Conservation (phyloP, 2,888 invertebrate species). For the Coleophora deauratella region DNA sequence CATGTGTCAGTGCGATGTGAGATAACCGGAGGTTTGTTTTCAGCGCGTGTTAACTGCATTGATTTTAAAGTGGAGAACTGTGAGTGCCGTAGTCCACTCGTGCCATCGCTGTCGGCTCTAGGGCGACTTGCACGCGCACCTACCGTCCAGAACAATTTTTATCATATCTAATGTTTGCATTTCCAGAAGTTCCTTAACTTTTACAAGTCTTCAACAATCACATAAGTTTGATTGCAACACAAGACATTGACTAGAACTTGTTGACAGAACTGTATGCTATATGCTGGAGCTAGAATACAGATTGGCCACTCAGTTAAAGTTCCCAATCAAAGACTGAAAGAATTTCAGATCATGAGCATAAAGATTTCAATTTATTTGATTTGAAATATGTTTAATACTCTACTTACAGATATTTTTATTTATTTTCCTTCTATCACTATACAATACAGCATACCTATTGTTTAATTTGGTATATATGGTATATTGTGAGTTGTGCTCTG, state of each 20-base stretch:
- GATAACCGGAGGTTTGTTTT: constrained; percentile 70
- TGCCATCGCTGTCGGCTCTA: constrained; percentile 58
- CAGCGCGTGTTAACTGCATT: constrained; percentile 76
- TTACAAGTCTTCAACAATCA: too few relatives aligned
- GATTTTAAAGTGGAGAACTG: constrained; percentile 76
- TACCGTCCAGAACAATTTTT: constrained; percentile 55
- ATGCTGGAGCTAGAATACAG: too few relatives aligned
- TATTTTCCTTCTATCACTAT: background rate
- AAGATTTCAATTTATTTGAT: too few relatives aligned
- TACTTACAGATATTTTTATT: constrained; percentile 1
- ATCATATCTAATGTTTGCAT: background rate
- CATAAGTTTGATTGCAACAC: too few relatives aligned
- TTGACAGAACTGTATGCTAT: too few relatives aligned
- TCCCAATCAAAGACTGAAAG: too few relatives aligned
- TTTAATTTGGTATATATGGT: background rate
- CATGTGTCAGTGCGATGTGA: constrained; percentile 24
- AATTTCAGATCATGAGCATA: too few relatives aligned
- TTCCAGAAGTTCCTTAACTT: too few relatives aligned
- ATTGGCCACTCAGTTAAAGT: too few relatives aligned
- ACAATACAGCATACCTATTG: background rate
- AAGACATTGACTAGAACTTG: too few relatives aligned
- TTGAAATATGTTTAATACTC: background rate
- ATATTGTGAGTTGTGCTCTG: background rate
- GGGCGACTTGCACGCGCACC: constrained; percentile 35
- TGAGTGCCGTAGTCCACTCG: constrained; percentile 69